Evolutionary conservation across 1,140 invertebrate genomes (phyloP).

Genomic region (Eulimnadia texana): DNA sequence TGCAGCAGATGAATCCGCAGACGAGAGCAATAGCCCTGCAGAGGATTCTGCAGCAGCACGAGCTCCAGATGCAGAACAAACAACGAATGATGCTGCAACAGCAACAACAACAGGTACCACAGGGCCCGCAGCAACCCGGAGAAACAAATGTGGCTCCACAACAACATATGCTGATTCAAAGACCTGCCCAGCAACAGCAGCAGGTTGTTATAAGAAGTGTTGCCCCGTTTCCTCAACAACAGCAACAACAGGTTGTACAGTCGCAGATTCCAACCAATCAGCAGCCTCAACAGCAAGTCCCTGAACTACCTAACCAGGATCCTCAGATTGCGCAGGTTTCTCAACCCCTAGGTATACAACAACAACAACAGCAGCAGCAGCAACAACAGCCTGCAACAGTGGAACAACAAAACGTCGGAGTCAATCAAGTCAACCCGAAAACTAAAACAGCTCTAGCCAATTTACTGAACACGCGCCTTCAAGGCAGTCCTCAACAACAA

Average conservation of each 20-base stretch:
- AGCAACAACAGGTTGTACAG: not conserved
- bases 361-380: constrained; percentile 19
- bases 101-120: constrained; percentile 17
- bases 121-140: constrained; percentile 18
- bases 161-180: constrained; percentile 11
- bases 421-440: constrained; percentile 58
- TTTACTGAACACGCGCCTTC: constrained; percentile 76
- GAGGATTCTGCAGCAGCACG: constrained; percentile 8
- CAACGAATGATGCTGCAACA: constrained; percentile 20
- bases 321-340: too few relatives aligned
- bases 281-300: constrained; percentile 16
- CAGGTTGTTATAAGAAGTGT: not conserved
- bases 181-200: not conserved
- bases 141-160: constrained; percentile 9
- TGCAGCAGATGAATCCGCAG: constrained; percentile 20
- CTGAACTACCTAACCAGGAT: constrained; percentile 14
- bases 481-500: constrained; percentile 30
- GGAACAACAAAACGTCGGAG: constrained; percentile 11
- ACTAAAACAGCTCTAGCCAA: constrained; percentile 91
- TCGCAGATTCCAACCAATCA: constrained; percentile 4
- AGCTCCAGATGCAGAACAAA: constrained; percentile 6
- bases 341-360: constrained; percentile 12
- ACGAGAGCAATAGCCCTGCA: constrained; percentile 15
- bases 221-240: not conserved
- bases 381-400: constrained; percentile 23